phyloP scores from a whole-genome alignment of 2,113 vertebrate genomes.

The Elachura formosa region DNA sequence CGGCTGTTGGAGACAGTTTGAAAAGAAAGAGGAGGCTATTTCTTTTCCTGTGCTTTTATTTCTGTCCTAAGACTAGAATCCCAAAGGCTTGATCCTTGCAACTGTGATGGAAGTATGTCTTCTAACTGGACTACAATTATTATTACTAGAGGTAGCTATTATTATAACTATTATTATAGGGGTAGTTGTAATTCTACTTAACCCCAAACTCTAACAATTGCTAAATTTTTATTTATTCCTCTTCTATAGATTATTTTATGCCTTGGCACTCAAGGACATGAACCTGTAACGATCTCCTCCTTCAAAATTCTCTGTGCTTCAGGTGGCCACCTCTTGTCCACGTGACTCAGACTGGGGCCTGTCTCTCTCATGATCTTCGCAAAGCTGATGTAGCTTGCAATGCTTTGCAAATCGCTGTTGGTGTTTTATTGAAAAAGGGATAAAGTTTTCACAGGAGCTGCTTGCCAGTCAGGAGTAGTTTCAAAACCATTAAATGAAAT shows the following conservation, averaged over 20 bases:
- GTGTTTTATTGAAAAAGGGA: not conserved
- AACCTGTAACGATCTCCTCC: not conserved
- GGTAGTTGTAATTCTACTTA: not conserved
- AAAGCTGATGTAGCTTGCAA: not conserved
- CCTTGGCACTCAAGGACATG: rapidly evolving
- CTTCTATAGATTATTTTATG: not conserved
- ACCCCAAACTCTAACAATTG: not conserved
- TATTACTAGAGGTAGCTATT: too few relatives aligned
- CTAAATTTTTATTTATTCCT: not conserved
- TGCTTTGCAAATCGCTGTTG: not conserved
- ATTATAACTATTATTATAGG: too few relatives aligned
- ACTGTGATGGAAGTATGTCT: not conserved
- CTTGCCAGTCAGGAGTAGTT: not conserved
- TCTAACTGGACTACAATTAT: not conserved
- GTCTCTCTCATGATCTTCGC: not conserved
- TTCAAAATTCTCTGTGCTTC: not conserved
- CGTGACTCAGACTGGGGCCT: not conserved
- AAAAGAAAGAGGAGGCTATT: not conserved
- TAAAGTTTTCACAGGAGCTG: not conserved
- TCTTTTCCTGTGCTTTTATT: not conserved
- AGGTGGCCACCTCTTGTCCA: not conserved
- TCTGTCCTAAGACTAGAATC: not conserved
- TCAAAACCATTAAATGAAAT: not conserved
- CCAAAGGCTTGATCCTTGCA: not conserved
- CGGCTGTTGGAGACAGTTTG: not conserved